phyloP scores from a whole-genome alignment of 2,797 vertebrate genomes.

The Pyrocephalus nanus region DNA sequence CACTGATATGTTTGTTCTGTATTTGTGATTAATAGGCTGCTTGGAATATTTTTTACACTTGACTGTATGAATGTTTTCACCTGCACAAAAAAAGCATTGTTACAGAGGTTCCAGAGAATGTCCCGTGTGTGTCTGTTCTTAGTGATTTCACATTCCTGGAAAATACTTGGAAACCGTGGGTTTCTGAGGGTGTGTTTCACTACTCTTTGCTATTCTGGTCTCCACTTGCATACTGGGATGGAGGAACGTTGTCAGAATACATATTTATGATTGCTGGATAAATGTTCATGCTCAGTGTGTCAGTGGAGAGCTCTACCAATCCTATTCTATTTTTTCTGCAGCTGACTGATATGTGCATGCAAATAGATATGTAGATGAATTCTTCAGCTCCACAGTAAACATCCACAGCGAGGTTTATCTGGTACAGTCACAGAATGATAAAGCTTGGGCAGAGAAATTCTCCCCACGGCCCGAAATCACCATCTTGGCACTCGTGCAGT shows the following conservation, averaged over 20 bases:
- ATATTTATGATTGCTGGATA: conserved; percentile 71
- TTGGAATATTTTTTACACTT: conserved; percentile 42
- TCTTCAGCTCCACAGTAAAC: conserved; percentile 53
- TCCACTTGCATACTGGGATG: conserved; percentile 50
- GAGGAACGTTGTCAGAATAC: conserved; percentile 64
- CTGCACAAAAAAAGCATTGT: background rate
- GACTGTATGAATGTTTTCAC: conserved; percentile 31
- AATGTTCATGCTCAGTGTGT: conserved; percentile 63
- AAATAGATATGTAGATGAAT: conserved; percentile 76
- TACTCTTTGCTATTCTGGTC: conserved; percentile 32
- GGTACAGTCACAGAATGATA: conserved; percentile 25
- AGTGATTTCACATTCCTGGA: background rate
- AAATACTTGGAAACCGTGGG: background rate
- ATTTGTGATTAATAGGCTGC: conserved; percentile 54
- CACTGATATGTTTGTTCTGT: conserved; percentile 37
- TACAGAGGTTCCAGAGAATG: background rate
- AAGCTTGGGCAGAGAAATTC: conserved; percentile 40
- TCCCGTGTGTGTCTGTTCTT: conserved; percentile 19
- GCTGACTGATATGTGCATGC: conserved; percentile 64
- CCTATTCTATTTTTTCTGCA: background rate
- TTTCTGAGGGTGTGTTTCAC: conserved; percentile 2
- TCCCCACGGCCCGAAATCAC: conserved; percentile 27
- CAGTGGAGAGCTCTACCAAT: conserved; percentile 63
- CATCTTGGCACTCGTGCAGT: background rate
- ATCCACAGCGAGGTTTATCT: conserved; percentile 52